Evolutionary conservation across 1,140 invertebrate genomes (phyloP).

Genomic region (Helicoverpa zea): DNA sequence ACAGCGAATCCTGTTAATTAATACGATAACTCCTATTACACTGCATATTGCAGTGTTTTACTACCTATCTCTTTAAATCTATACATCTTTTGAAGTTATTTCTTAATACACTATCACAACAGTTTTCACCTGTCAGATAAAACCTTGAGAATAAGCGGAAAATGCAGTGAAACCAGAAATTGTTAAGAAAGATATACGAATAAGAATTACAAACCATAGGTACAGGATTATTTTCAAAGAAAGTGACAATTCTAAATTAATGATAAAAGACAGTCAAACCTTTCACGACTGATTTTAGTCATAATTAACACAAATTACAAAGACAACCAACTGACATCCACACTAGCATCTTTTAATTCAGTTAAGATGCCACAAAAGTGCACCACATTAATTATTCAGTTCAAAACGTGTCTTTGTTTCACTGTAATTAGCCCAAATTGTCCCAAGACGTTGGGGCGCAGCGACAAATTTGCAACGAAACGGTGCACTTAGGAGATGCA

Average conservation of each 20-base stretch:
- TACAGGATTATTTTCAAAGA: too few relatives aligned
- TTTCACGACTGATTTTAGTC: too few relatives aligned
- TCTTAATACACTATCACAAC: too few relatives aligned
- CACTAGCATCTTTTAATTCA: background rate
- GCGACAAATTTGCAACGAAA: slow-evolving; percentile 48
- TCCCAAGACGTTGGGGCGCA: slow-evolving; percentile 46
- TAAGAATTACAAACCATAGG: too few relatives aligned
- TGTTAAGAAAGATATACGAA: too few relatives aligned
- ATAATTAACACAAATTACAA: too few relatives aligned
- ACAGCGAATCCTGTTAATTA: slow-evolving; percentile 4
- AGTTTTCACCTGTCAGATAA: too few relatives aligned
- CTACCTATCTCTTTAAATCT: too few relatives aligned
- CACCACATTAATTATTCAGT: slow-evolving; percentile 45
- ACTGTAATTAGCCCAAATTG: slow-evolving; percentile 64
- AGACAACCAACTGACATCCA: too few relatives aligned
- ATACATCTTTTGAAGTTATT: too few relatives aligned
- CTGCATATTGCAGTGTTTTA: background rate
- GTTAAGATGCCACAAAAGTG: slow-evolving; percentile 36
- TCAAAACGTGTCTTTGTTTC: slow-evolving; percentile 53
- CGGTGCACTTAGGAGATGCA: slow-evolving; percentile 43
- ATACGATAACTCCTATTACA: slow-evolving; percentile 4
- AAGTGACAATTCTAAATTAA: background rate
- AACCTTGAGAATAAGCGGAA: too few relatives aligned
- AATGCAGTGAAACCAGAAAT: too few relatives aligned
- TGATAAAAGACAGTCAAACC: background rate